Base-by-base conservation (phyloP, 92 coral and sea anemone species). In the Epizoanthus illoricatus region DNA sequence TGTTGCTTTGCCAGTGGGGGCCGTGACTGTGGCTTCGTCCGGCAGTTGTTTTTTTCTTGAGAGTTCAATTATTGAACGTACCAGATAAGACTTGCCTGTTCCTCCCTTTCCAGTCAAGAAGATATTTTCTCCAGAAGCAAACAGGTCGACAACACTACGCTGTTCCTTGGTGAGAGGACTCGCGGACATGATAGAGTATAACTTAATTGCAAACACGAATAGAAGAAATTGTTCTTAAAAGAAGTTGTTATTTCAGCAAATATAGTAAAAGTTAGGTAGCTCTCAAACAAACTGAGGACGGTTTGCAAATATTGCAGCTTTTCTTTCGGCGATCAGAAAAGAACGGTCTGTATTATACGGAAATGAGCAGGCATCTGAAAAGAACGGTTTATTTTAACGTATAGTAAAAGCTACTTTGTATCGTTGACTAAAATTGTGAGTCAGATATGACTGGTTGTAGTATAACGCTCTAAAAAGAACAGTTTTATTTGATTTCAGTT, bases 1-100 rank as follows among this genome's bases (percentile, higher is more conserved):
- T 0, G 74, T 43, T 18, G 84, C 75, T 49, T 70, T 80, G 5
- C 74, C 84, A 9, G 84, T 80, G 42, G 84, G 84, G 41, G 71
- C 73, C 19, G 74, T 68, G 8, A 81, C 41, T 7, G 76, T 58
- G 4, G 69, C 20, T 81, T 39, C 68, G 42, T 54, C 19, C 11
- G 7, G 47, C 21, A 23, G 20, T 33, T 20, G 42, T 3, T 7
- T 45, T 28, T 64, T 3, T 18, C 61, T 67, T 59, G 15, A 52
- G 12, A 52, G 56, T 4, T 24, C 11, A 21, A 65, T 21, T 7
- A 65, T 65, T 8, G 70, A 65, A 23, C 43, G 70, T 65, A 65
- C 39, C 2, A 65, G 40, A 65, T 23, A 65, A 1, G 70, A 65
- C 42, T 65, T 28, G 42, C 70, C 70, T 2, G 70, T 65, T 65